These are phyloP conservation scores for Brachyistius frenatus DNA, from an alignment of 2,113 vertebrate species.

Conservation along the genomic window DNA sequence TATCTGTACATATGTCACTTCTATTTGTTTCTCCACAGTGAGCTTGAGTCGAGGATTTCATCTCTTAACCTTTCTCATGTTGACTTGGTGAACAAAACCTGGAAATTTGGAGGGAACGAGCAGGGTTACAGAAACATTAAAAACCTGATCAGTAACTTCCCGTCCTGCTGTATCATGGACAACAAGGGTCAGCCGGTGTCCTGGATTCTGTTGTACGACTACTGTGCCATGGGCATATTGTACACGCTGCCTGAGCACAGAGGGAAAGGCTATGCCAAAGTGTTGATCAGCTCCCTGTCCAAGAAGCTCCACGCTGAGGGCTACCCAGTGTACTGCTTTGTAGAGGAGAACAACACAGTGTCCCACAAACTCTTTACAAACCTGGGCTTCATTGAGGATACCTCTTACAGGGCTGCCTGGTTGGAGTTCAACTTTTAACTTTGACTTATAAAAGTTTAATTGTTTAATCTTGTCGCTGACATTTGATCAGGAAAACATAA, in stretches of 20 bases:
- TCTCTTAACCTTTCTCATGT: slow-evolving; percentile 57
- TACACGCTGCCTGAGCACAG: slow-evolving; percentile 78
- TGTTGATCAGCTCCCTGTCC: slow-evolving; percentile 68
- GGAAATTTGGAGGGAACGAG: slow-evolving; percentile 75
- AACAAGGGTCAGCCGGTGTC: slow-evolving; percentile 60
- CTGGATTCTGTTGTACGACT: slow-evolving; percentile 76
- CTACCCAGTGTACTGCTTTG: slow-evolving; percentile 78
- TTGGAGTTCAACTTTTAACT: slow-evolving; percentile 52
- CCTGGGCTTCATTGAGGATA: slow-evolving; percentile 76
- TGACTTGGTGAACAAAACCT: slow-evolving; percentile 74
- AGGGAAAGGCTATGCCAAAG: slow-evolving; percentile 78
- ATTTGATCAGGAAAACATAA: background rate
- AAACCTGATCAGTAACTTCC: slow-evolving; percentile 65
- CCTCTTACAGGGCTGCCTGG: slow-evolving; percentile 69
- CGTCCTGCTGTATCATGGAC: slow-evolving; percentile 70
- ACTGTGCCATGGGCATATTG: slow-evolving; percentile 72
- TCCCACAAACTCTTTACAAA: slow-evolving; percentile 77
- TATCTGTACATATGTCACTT: background rate
- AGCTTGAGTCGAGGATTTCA: slow-evolving; percentile 67
- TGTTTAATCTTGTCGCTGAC: background rate
- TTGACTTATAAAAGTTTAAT: no score
- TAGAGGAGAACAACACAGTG: slow-evolving; percentile 74
- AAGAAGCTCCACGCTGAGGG: slow-evolving; percentile 69
- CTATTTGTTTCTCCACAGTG: slow-evolving; percentile 36
- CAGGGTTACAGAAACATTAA: background rate